Base-by-base conservation (phyloP, 2,113 vertebrate species). In the Xyrauchen texanus region DNA sequence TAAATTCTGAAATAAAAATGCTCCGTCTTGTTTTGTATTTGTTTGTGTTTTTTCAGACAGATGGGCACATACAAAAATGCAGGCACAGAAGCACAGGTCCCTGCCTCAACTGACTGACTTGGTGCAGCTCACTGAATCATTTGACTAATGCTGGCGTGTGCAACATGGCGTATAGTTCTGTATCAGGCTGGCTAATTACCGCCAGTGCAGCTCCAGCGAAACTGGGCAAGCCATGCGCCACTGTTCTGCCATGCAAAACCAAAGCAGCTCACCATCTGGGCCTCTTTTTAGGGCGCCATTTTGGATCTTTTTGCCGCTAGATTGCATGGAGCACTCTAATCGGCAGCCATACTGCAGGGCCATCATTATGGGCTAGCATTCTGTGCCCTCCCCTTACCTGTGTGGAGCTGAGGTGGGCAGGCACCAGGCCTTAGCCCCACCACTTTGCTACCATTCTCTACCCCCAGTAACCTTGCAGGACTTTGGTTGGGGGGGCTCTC, bases 381-480 rank as follows among this genome's bases (percentile, higher is more conserved):
- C 65, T 51, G 34, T 62, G 34, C 45, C 60, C 70, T 65, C 8
- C 6, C 42, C 47, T 73, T 63, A 83, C 84, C 76, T 81, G 79
- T 66, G 45, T 53, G 65, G 13, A 72, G 58, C 34, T 13, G 44
- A 47, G 77, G 65, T 66, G 72, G 69, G 61, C 74, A 70, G 62
- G 65, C 51, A 81, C 80, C 21, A 47, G 45, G 16, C 62, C 73
- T 77, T 66, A 7, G 12, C 49, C 62, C 67, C 58, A 44, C 60
- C 16, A 8, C 61, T 47, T 47, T 58, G 34, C 42, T 60, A 77
- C 78, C 74, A 63, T 70, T 49, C 74, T 77, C 46, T 49, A 60
- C 69, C 55, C 67, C 55, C 53, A 13, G 71, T 86, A 87, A 90
- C 88, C 86, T 91, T 86, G 86, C 75, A 66, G 67, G 77, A 78